A percentile compares a stretch with the other conserved stretches of the same genome.
Conservation (phyloP, 2,888 invertebrate genomes). For the Cryptocheilus praepositus region DNA sequence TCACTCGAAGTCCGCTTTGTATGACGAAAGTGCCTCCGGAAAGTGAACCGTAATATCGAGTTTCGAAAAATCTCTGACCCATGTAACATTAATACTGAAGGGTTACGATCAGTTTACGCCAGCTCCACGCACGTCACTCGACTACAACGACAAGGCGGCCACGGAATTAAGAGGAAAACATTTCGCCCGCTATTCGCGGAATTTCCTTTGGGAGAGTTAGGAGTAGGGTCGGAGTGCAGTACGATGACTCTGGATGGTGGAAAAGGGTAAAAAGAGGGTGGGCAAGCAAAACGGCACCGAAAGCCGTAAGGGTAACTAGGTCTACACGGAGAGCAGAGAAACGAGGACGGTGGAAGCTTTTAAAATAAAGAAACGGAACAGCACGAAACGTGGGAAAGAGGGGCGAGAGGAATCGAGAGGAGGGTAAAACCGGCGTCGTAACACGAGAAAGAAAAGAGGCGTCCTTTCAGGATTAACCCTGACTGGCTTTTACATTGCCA, state of each 20-base stretch:
- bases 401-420: constrained; percentile 13
- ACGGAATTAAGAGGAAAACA: constrained; percentile 58
- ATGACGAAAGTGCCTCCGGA: too few relatives aligned
- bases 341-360: constrained; percentile 34
- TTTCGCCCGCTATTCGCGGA: constrained; percentile 44
- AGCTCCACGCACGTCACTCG: constrained; percentile 10
- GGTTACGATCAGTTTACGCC: too few relatives aligned
- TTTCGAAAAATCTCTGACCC: too few relatives aligned
- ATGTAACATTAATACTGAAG: too few relatives aligned
- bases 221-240: constrained; percentile 18
- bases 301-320: constrained; percentile 24
- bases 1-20: too few relatives aligned
- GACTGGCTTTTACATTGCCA: constrained; percentile 1
- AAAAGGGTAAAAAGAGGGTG: background rate
- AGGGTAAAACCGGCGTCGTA: constrained; percentile 8
- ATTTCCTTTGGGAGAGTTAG: constrained; percentile 51
- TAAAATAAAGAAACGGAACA: constrained; percentile 25
- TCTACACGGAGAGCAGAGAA: constrained; percentile 23
- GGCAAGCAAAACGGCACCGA: constrained; percentile 15
- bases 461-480: constrained; percentile 15
- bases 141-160: constrained; percentile 27
- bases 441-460: constrained; percentile 16
- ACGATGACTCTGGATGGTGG: background rate
- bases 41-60: too few relatives aligned
- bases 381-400: background rate